Base-by-base conservation (phyloP, 2,888 invertebrate species). In the Cheilosia urbana region DNA sequence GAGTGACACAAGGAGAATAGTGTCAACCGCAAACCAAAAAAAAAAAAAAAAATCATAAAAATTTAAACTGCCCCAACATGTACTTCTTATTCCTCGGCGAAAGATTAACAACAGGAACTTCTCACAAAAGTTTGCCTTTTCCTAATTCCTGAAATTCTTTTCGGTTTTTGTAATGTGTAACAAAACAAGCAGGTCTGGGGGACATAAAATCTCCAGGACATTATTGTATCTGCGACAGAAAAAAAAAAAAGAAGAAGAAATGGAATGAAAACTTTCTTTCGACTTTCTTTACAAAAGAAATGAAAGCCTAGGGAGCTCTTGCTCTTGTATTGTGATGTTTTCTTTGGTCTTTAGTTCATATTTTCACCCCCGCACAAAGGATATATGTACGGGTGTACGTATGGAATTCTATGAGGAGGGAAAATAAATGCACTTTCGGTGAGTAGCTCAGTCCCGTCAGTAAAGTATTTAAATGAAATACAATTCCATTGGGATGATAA, bases 251-350 rank as follows among this genome's bases (percentile, higher is more conserved):
- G 9, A 30, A 6, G 6, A 30, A 37, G 17, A 62, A 81, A 71
- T 21, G 37, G 30, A 69, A 68, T 42, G 21, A 71, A 72, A 78
- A 66, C 60, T 72, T 83, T 78, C 71, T 66, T 82, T 21, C n/a
- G 69, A 81, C 62, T 80, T 76, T 76, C 57, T 69, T 69, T 13
- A 42, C 47, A 69, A 69, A 57, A 51, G 53, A 66, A 72, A 83
- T 78, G 45, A 68, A 78, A 66, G 66, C 72, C 72, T 78, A 72
- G 82, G 78, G 78, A 83, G 55, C 73, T 83, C 21, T 78, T 65
- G 37, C 58, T 83, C 21, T 78, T 65, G 37, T 60, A 37, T 42
- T 65, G 34, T 34, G 34, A 63, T 58, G 71, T 24, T 60, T 49
- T 65, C 45, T 51, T 15, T 45, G 60, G 58, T 68, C 55, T 30